phyloP scores from a whole-genome alignment of 2,797 vertebrate genomes.

The Chanos chanos region DNA sequence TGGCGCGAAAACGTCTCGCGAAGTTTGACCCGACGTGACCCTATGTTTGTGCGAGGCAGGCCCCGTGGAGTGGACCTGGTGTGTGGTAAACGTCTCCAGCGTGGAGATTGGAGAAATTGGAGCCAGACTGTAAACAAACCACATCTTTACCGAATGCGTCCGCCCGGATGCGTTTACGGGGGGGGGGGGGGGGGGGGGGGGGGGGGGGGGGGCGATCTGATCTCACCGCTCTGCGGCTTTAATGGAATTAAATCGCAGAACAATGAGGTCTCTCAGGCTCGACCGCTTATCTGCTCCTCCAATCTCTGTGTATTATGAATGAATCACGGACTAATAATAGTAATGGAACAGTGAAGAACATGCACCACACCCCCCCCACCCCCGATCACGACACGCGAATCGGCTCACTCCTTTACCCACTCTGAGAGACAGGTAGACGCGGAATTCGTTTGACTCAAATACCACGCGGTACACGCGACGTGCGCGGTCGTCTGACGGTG shows the following conservation, averaged over 20 bases:
- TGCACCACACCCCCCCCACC: no score
- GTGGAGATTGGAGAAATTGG: slow-evolving; percentile 64
- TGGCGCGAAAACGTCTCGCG: no score
- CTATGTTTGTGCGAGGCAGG: neutral
- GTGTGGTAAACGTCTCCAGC: slow-evolving; percentile 55
- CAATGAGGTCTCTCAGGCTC: slow-evolving; percentile 53
- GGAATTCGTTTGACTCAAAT: no score
- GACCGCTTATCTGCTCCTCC: slow-evolving; percentile 43
- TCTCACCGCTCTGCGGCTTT: slow-evolving; percentile 70
- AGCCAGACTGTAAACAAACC: slow-evolving; percentile 70
- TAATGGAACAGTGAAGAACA: slow-evolving; percentile 11
- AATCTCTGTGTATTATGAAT: slow-evolving; percentile 33
- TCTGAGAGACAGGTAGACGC: no score
- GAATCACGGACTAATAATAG: slow-evolving; percentile 20
- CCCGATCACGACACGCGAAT: no score
- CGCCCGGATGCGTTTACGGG: slow-evolving; percentile 67
- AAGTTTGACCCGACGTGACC: slow-evolving; percentile 3
- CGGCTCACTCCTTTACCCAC: no score
- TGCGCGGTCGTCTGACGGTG: no score
- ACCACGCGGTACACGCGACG: no score
- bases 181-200: slow-evolving; percentile 63
- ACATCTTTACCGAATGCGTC: slow-evolving; percentile 66
- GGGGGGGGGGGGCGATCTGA: slow-evolving; percentile 67
- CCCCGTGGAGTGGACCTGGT: neutral
- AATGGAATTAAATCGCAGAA: slow-evolving; percentile 69